Conservation (phyloP, 2,888 invertebrate genomes). For the Luperina nickerlii region DNA sequence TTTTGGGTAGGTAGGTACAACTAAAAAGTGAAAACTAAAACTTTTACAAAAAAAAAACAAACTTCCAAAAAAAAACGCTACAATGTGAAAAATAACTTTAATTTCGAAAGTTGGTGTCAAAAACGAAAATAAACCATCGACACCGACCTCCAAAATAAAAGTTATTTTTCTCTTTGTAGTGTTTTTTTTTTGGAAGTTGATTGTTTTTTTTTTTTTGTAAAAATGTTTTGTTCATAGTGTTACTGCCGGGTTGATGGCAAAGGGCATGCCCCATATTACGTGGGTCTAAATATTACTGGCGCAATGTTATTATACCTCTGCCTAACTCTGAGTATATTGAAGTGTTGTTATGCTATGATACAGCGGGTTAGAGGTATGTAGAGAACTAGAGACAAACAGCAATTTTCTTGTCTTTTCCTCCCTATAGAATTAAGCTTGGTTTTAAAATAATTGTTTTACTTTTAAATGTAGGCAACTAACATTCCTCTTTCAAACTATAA, state of each 20-base stretch:
- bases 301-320: neutral
- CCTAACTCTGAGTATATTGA: neutral
- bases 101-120: no score
- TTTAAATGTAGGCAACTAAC: neutral
- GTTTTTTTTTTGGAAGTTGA: no score
- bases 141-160: no score
- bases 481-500: neutral
- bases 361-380: neutral
- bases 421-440: neutral
- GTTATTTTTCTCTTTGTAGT: no score
- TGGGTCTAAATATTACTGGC: neutral
- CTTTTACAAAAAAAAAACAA: no score
- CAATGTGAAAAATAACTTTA: no score
- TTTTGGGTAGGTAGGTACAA: no score
- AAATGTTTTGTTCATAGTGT: neutral
- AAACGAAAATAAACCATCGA: no score
- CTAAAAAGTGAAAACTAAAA: no score
- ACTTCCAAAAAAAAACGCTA: no score
- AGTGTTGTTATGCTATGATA: neutral
- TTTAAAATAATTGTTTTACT: conserved; percentile 1
- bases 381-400: neutral
- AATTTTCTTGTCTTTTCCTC: neutral
- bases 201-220: no score
- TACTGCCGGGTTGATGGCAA: neutral
- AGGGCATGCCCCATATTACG: neutral